Conservation (phyloP, 2,797 vertebrate genomes). For the Ispidina picta region DNA sequence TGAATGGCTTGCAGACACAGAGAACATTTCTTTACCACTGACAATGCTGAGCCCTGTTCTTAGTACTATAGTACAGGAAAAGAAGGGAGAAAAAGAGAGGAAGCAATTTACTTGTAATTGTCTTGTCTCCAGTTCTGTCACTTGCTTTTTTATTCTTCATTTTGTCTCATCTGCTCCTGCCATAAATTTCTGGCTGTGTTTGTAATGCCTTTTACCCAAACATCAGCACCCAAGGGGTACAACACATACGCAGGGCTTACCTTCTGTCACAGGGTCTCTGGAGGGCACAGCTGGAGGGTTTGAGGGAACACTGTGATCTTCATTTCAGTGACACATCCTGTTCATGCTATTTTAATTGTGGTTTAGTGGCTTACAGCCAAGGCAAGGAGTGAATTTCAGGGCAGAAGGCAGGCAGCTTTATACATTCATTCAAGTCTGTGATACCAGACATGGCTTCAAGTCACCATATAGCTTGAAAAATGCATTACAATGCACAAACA, state of each 20-base stretch:
- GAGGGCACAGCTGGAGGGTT: neutral
- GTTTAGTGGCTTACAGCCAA: conserved; percentile 29
- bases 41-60: neutral
- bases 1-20: neutral
- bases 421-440: neutral
- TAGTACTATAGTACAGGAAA: neutral
- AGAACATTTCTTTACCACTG: neutral
- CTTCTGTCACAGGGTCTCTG: neutral
- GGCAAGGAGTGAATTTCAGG: conserved; percentile 11
- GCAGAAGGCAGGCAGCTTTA: conserved; percentile 38
- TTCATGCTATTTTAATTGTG: conserved; percentile 53
- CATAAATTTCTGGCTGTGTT: conserved; percentile 13
- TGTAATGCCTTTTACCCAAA: conserved; percentile 10
- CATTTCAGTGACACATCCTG: conserved; percentile 7
- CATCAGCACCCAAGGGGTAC: neutral
- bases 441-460: neutral
- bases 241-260: neutral
- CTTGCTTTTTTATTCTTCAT: conserved; percentile 24
- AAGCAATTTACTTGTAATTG: conserved; percentile 10
- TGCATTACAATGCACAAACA: neutral
- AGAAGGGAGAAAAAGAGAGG: neutral
- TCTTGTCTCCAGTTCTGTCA: conserved; percentile 8
- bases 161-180: conserved; percentile 8
- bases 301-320: conserved; percentile 32
- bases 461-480: conserved; percentile 1